These are phyloP conservation scores for Pemphredon lugubris DNA, from an alignment of 2,888 invertebrate species.

Conservation along the genomic window DNA sequence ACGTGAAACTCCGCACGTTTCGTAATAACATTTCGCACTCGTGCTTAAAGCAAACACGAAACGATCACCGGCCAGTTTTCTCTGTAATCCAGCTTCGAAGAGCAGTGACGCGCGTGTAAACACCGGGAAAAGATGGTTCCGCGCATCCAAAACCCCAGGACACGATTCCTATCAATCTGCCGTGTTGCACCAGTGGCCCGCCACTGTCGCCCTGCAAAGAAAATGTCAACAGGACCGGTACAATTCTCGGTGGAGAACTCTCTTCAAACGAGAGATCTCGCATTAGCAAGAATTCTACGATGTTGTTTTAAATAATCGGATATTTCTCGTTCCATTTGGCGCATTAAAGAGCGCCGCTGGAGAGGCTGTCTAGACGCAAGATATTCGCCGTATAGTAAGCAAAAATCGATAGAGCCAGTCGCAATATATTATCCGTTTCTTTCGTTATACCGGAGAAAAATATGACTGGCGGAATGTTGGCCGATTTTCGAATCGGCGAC, in stretches of 20 bases:
- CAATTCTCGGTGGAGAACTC: background rate
- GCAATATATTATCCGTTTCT: conserved; percentile 38
- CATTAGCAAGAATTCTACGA: too few species aligned
- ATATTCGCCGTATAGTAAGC: conserved; percentile 12
- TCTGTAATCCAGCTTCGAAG: conserved; percentile 68
- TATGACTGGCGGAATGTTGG: conserved; percentile 30
- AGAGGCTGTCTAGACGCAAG: background rate
- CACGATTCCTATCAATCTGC: conserved; percentile 82
- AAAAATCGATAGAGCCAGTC: conserved; percentile 41
- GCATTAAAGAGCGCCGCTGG: too few species aligned
- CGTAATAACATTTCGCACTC: background rate
- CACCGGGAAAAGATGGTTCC: conserved; percentile 81
- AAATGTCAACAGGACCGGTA: background rate
- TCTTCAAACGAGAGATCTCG: background rate
- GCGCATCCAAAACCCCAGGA: conserved; percentile 84
- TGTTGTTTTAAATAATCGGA: too few species aligned
- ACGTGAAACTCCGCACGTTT: too few species aligned
- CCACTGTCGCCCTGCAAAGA: conserved; percentile 82
- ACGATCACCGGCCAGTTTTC: conserved; percentile 44
- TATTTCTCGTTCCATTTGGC: too few species aligned
- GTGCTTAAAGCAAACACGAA: background rate
- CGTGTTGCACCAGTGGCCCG: conserved; percentile 81
- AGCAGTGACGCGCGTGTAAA: conserved; percentile 81
- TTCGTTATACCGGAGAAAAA: conserved; percentile 28
- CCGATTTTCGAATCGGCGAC: too few species aligned